Evolutionary conservation across 2,113 vertebrate genomes (phyloP).

Genomic region (Equus quagga): DNA sequence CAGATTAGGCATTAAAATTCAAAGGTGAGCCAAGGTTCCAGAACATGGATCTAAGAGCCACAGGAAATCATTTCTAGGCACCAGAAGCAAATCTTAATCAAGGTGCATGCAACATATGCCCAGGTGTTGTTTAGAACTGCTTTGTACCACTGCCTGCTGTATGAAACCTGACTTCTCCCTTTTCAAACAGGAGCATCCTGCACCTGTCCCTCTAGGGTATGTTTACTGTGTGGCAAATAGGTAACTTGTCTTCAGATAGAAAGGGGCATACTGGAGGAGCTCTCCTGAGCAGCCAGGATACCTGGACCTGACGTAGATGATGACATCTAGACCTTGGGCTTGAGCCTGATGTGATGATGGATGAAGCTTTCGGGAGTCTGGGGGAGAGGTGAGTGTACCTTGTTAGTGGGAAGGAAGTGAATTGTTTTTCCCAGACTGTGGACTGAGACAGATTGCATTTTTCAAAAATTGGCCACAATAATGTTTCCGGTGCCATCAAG

Average conservation of each 20-base stretch:
- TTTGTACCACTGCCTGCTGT: background rate
- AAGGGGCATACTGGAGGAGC: background rate
- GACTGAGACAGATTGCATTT: background rate
- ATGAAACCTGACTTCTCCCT: background rate
- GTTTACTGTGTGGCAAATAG: background rate
- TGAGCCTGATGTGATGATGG: background rate
- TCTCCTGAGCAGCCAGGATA: background rate
- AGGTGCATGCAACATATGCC: background rate
- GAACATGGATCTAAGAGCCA: background rate
- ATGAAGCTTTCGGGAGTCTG: background rate
- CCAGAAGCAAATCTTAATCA: background rate
- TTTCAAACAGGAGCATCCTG: background rate
- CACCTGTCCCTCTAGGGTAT: too few relatives aligned
- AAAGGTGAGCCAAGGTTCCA: background rate
- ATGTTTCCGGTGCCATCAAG: background rate
- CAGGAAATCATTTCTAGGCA: too few relatives aligned
- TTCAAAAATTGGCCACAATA: background rate
- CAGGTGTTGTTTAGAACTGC: background rate
- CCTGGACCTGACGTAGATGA: accelerated
- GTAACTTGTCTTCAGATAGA: background rate
- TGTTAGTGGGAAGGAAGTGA: background rate
- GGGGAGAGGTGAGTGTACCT: background rate
- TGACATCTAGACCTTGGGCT: background rate
- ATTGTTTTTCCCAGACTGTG: background rate
- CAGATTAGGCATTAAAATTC: background rate